A percentile compares a stretch with the other conserved stretches of the same genome.
phyloP scores from a whole-genome alignment of 2,797 vertebrate species.

The Prionace glauca region DNA sequence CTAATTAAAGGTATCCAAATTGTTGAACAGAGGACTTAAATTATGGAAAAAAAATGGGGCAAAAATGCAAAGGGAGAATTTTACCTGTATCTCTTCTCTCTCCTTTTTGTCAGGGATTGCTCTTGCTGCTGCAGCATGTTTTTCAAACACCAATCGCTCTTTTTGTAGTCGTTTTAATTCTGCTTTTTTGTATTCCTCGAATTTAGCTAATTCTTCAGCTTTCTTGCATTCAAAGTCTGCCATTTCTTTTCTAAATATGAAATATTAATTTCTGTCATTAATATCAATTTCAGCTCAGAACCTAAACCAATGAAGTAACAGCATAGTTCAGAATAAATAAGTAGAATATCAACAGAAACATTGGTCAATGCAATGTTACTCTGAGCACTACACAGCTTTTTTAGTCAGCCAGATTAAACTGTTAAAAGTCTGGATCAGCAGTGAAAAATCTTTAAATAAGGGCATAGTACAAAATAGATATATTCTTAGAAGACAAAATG shows the following conservation, averaged over 20 bases:
- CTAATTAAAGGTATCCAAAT: background rate
- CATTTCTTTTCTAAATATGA: slow-evolving; percentile 69
- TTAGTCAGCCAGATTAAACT: background rate
- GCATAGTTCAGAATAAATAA: too few species aligned
- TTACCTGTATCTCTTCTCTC: slow-evolving; percentile 91
- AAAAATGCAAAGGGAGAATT: background rate
- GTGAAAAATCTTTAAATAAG: background rate
- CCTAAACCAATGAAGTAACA: background rate
- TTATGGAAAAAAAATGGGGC: background rate
- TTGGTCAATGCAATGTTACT: background rate
- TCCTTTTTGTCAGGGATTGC: slow-evolving; percentile 90
- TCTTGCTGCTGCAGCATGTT: slow-evolving; percentile 69
- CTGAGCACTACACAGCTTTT: background rate
- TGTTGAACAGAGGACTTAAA: background rate
- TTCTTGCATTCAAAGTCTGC: slow-evolving; percentile 73
- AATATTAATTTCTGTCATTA: background rate
- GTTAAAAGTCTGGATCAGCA: background rate
- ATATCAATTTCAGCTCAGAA: background rate
- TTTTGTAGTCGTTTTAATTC: slow-evolving; percentile 80
- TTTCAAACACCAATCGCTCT: slow-evolving; percentile 86
- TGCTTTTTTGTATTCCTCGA: slow-evolving; percentile 81
- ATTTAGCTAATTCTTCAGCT: slow-evolving; percentile 65
- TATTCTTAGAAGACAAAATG: background rate
- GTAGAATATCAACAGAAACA: background rate
- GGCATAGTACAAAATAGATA: background rate